Conservation (phyloP, 2,113 vertebrate species). For the Hystrix cristata region DNA sequence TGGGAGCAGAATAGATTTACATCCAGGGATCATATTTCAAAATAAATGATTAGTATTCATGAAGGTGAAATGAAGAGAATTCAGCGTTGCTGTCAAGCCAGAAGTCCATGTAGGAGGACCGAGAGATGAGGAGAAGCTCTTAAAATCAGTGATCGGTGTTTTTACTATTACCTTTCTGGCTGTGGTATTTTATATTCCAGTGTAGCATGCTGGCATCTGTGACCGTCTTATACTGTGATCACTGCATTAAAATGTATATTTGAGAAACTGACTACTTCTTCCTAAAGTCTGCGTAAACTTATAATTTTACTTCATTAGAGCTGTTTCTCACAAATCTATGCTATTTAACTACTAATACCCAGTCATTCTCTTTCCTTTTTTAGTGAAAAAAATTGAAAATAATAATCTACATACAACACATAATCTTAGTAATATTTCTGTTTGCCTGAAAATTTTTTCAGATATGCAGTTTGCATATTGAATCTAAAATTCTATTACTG, state of each 20-base stretch:
- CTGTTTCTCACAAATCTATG: not conserved
- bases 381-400: not conserved
- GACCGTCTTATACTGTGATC: not conserved
- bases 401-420: not conserved
- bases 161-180: not conserved
- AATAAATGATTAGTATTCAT: constrained; percentile 22
- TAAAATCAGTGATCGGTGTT: not conserved
- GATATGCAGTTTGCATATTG: not conserved
- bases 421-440: not conserved
- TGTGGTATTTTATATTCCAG: not conserved
- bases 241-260: not conserved
- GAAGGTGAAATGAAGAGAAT: not conserved
- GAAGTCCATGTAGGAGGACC: constrained; percentile 20
- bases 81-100: constrained; percentile 9
- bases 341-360: not conserved
- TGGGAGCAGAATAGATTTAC: constrained; percentile 24
- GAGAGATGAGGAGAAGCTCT: not conserved
- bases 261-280: not conserved
- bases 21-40: constrained; percentile 64
- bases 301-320: not conserved
- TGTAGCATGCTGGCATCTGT: not conserved
- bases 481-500: not conserved
- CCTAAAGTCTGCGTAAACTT: not conserved
- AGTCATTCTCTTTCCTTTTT: not conserved
- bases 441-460: not conserved